Evolutionary conservation across 2,888 invertebrate species (phyloP), one percentile per base, ranked within the genome.

Genomic region (Cephus runcator): DNA sequence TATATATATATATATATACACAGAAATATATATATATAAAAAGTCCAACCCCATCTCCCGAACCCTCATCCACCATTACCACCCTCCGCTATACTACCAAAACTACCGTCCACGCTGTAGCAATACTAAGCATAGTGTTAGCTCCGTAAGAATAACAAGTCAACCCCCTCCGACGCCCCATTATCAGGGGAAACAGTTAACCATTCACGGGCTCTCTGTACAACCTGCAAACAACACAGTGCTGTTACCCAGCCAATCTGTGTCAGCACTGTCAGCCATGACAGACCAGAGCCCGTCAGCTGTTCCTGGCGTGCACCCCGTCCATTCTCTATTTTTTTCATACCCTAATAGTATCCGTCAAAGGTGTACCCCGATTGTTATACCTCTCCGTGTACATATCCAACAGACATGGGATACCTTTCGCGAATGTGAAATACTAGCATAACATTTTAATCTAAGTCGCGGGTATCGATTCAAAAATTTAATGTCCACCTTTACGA

Each of bases 91-190:
- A 23, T 56, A 23, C 9, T 23, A 56, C 9, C 56, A 9, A 6
- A 56, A 56, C 23, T 56, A 56, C 23, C 2, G 23, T 23, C 73
- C 73, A 40, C 69, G n/a, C 77, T 75, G 69, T 81, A 75, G 76
- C 76, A 76, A 80, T 77, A 79, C 23, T 56, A 56, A 56, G 40
- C 40, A 9, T 4, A 56, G 23, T 23, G 40, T 56, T 15, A 40
- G 31, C 11, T 69, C 73, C 75, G 80, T 79, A 80, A 81, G 82
- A 85, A 85, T 83, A 85, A 85, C 83, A 83, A 82, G 82, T 83
- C 81, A 81, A 75, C 78, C 75, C 56, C 76, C 75, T 75, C 23
- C 40, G 6, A 15, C 40, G 0, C 9, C 40, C 40, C 23, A 9
- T 56, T 56, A 2, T 56, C 23, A 56, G 23, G 40, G 23, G 23